Conservation (phyloP, 1,140 invertebrate genomes). For the Grapholita molesta region DNA sequence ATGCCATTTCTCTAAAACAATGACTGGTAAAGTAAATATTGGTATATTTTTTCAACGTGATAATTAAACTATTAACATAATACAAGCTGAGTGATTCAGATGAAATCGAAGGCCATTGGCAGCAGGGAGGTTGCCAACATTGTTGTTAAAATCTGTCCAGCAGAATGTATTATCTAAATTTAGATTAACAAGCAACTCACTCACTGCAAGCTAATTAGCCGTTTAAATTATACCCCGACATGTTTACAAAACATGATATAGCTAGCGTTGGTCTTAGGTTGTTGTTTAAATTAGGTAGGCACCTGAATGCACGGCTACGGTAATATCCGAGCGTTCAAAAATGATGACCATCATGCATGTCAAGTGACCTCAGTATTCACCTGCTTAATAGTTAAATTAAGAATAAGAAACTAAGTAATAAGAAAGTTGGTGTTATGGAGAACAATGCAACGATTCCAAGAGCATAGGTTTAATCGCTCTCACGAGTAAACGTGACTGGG, state of each 20-base stretch:
- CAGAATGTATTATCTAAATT: not conserved
- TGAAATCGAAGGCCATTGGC: no score
- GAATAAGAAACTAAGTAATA: not conserved
- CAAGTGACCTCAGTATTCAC: no score
- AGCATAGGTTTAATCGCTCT: conserved; percentile 24
- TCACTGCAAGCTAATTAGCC: not conserved
- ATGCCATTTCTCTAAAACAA: no score
- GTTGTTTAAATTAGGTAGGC: no score
- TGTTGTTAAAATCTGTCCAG: not conserved
- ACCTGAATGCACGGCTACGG: no score
- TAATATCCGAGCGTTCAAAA: no score
- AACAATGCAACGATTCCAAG: not conserved
- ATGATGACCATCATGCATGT: no score
- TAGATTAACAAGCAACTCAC: not conserved
- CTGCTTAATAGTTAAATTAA: no score
- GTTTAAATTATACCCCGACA: not conserved
- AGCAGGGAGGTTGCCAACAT: not conserved
- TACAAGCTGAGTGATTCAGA: no score
- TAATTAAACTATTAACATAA: no score
- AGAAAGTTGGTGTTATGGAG: not conserved
- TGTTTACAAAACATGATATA: conserved; percentile 6
- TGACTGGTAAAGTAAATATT: no score
- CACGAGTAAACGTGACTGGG: conserved; percentile 49
- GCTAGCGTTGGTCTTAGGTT: not conserved
- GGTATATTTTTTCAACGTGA: no score